phyloP scores from a whole-genome alignment of 2,888 invertebrate genomes.

The Ditylenchus weischeri region DNA sequence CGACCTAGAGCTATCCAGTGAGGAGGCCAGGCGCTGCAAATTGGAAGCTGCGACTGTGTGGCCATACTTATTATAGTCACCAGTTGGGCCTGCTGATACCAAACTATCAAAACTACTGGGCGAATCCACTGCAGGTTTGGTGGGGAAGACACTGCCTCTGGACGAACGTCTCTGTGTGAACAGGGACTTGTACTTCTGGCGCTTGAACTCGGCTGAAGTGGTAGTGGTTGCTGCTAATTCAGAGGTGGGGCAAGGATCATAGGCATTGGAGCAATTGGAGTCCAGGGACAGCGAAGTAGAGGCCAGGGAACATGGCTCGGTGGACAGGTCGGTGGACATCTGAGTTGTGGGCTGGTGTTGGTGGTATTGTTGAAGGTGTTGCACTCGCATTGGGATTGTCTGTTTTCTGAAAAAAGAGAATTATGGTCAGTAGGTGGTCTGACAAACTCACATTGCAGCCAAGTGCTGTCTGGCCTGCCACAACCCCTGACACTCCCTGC shows the following conservation, averaged over 20 bases:
- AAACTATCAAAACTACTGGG: conserved; percentile 5
- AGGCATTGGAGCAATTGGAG: not conserved
- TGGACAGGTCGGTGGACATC: not conserved
- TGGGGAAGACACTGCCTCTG: not conserved
- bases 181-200: conserved; percentile 2
- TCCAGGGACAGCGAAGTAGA: not conserved
- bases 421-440: too few species aligned
- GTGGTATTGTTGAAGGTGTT: not conserved
- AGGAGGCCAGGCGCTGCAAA: too few species aligned
- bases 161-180: not conserved
- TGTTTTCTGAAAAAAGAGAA: not conserved
- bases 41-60: too few species aligned
- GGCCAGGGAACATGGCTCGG: conserved; percentile 3
- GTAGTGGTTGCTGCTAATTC: not conserved
- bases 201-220: not conserved
- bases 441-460: not conserved
- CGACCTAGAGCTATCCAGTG: too few species aligned
- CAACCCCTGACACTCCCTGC: not conserved
- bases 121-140: not conserved
- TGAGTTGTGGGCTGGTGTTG: conserved; percentile 2
- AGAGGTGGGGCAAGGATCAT: not conserved
- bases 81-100: too few species aligned
- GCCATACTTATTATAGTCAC: too few species aligned
- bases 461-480: not conserved
- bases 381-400: not conserved